These are phyloP conservation scores for Lepidocolaptes lacrymiger DNA, from an alignment of 2,797 vertebrate genomes.

Conservation along the genomic window DNA sequence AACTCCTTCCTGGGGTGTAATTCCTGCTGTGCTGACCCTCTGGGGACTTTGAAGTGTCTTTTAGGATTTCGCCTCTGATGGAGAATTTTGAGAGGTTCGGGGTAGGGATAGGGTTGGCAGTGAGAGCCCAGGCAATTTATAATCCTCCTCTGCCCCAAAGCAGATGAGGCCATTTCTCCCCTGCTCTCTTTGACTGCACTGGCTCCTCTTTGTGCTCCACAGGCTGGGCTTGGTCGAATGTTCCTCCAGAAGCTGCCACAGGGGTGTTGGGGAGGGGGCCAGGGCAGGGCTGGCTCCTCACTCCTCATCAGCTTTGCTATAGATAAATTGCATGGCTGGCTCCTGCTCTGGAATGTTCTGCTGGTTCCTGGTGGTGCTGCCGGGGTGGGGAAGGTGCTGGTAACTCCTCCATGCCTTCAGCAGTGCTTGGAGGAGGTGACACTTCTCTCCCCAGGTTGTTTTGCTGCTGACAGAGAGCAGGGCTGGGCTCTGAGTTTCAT, in stretches of 20 bases:
- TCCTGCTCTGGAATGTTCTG: background rate
- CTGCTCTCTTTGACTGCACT: background rate
- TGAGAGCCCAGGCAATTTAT: background rate
- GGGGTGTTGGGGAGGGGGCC: background rate
- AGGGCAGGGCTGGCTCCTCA: background rate
- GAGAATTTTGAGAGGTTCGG: rapidly evolving
- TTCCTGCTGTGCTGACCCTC: background rate
- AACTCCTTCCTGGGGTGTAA: rapidly evolving
- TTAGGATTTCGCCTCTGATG: background rate
- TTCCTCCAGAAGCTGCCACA: background rate
- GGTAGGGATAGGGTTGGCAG: background rate
- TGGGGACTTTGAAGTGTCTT: background rate
- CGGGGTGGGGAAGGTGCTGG: background rate
- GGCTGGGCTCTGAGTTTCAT: background rate
- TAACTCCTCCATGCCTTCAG: background rate
- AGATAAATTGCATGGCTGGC: background rate
- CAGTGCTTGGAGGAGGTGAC: background rate
- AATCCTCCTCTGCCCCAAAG: background rate
- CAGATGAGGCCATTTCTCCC: background rate
- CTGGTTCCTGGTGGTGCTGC: background rate
- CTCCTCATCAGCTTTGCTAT: background rate
- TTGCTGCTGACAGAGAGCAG: background rate
- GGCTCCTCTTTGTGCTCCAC: background rate
- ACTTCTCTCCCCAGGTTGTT: rapidly evolving
- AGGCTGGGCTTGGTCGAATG: background rate